Base-by-base conservation (phyloP, 2,797 vertebrate species). In the Semaprochilodus insignis region DNA sequence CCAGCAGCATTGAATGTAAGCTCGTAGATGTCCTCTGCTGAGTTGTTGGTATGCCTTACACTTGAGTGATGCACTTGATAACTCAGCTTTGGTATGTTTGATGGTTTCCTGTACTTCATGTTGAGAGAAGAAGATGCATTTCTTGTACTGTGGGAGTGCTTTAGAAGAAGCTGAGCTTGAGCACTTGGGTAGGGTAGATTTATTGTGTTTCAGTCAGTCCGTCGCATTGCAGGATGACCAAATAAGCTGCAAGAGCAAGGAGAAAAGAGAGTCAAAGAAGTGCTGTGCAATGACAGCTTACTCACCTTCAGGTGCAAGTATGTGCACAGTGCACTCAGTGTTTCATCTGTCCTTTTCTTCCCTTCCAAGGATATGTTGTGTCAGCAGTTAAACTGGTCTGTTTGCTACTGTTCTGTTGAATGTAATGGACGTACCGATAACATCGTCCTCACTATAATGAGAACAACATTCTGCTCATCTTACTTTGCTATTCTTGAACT, bases 211-310 rank as follows among this genome's bases (percentile, higher is more conserved):
- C 60, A 82, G 21, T 73, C 60, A n/a, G 63, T 31, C 66, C 78
- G 78, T 72, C 80, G 79, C 79, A 81, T 76, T 80, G 73, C 73
- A 85, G 67, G 83, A 44, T 81, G 71, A 81, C 83, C 80, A 86
- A 72, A 76, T n/a, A 70, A 65, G 52, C 69, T 34, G 67, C 60
- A 75, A 74, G 17, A 81, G 59, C 81, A 77, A 65, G 60, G 74
- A 36, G 19, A 48, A 82, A 69, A 85, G 27, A 44, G 25, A 10
- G 15, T 11, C 2, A 74, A 54, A 62, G 59, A 76, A 51, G 31
- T 81, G 67, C 72, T 80, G 74, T 78, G 62, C 77, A 82, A 48
- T 65, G 17, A 77, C 34, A n/a, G 65, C 66, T 67, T 63, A 62
- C 52, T 84, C 74, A 25, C 80, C 84, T 69, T 80, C 51, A 79